Evolutionary conservation across 2,888 invertebrate species (phyloP), one percentile per base, ranked within the genome.

Genomic region (Melanotus villosus): DNA sequence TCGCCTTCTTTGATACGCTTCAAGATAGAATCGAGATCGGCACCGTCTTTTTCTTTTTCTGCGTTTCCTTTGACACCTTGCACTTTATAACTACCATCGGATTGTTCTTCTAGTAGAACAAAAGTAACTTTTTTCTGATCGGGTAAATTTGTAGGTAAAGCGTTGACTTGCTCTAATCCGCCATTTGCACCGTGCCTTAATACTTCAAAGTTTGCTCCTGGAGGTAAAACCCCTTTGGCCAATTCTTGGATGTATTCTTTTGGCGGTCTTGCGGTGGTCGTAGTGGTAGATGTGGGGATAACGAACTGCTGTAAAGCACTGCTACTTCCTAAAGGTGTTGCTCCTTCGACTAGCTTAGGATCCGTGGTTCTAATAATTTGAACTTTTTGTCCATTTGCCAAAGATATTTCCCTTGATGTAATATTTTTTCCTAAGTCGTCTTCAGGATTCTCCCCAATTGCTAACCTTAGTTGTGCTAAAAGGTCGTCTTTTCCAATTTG

Each of bases 41-140:
- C 89, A 52, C 92, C 91, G 74, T 90, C 90, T 79, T 90, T 89
- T 76, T 90, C 91, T 63, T 92, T 88, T 75, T 90, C 91, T 57
- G 91, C 88, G 77, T 93, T 94, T 0, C 94, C 93, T 84, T 93
- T 92, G 0, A 94, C 91, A 0, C 94, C 94, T 81, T 94, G 93
- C 0, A 95, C 94, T 84, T 94, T 94, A 75, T 93, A 93, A 19
- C 92, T 92, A 4, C 95, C 95, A 78, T 95, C 95, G 2, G 92
- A 89, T 81, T 95, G 95, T 80, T 95, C 95, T 83, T 95, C 95
- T 9, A 95, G 85, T 45, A 95, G 91, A 0, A 95, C 95, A 78
- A 95, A 95, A 0, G 95, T 95, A 0, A 95, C 94, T 80, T 94
- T 94, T 84, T 94, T 94, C 73, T 91, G 89, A 75, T 88, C 87